phyloP scores from a whole-genome alignment of 2,888 invertebrate species.

The Mythimna albipuncta region DNA sequence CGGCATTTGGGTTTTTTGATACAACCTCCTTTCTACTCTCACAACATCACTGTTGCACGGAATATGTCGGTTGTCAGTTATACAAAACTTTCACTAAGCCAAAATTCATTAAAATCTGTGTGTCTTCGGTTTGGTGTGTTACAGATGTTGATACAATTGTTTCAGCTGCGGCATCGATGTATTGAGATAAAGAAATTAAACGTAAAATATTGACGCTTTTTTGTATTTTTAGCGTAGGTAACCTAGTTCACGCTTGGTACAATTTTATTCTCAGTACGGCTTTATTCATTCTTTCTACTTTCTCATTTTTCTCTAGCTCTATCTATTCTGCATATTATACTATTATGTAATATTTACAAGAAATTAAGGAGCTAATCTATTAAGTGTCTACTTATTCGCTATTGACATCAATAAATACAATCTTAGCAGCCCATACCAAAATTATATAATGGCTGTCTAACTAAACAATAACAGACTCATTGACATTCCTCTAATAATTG shows the following conservation, averaged over 20 bases:
- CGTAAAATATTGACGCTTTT: too few relatives aligned
- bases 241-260: background rate
- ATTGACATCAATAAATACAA: slow-evolving; percentile 7
- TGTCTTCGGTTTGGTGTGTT: background rate
- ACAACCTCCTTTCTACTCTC: slow-evolving; percentile 17
- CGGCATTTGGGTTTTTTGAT: background rate
- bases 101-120: slow-evolving; percentile 13
- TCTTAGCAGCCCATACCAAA: background rate
- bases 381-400: background rate
- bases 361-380: slow-evolving; percentile 4
- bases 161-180: background rate
- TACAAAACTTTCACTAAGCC: slow-evolving; percentile 35
- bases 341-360: background rate
- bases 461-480: slow-evolving; percentile 35
- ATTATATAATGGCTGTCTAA: slow-evolving; percentile 7
- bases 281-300: slow-evolving; percentile 8
- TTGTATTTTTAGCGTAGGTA: background rate
- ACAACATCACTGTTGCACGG: slow-evolving; percentile 3
- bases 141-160: background rate
- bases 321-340: background rate
- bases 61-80: slow-evolving; percentile 8
- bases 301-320: background rate
- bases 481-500: slow-evolving; percentile 50
- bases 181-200: background rate
- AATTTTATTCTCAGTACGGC: background rate